Base-by-base conservation (phyloP, 1,140 invertebrate genomes). In the Arion vulgaris region DNA sequence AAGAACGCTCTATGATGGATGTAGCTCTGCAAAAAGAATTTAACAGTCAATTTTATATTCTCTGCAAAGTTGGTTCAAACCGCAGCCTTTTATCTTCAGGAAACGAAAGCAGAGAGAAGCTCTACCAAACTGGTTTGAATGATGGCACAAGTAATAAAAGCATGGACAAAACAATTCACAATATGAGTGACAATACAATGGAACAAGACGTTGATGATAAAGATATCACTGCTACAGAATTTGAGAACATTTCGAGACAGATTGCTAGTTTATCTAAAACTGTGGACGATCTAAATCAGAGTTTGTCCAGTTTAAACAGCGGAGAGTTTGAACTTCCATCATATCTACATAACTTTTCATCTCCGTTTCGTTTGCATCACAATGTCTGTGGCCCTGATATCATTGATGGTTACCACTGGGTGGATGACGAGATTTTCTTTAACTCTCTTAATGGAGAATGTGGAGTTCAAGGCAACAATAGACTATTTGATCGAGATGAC, bases 371-470 rank as follows among this genome's bases (percentile, higher is more conserved):
- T 38, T 36, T 72, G 74, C 73, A 41, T 68, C 53, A 28, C 36
- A 85, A 73, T 84, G n/a, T 19, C 79, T 66, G 13, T 13, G 45
- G 41, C 9, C 66, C 86, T 49, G 86, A 85, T 34, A 69, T 66
- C 39, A 86, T 86, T 36, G 88, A 90, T 77, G 89, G 88, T 0
- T 90, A 89, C 74, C 88, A 89, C 39, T 90, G 89, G 89, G 86
- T 87, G 41, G 87, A 90, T 69, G 87, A 88, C 79, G 89, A 90
- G 66, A 89, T 89, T 81, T 89, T 87, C 80, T 62, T 90, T 51
- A 87, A 87, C 13, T 88, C 89, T 0, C 88, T 85, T 80, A 87
- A 87, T 74, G 89, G 88, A 38, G 88, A 89, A 81, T 39, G 41
- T 11, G 15, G 51, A 45, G 26, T 75, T 34, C 28, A 45, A 34